Conservation (phyloP, 2,797 vertebrate species). For the Aselliscus stoliczkanus region DNA sequence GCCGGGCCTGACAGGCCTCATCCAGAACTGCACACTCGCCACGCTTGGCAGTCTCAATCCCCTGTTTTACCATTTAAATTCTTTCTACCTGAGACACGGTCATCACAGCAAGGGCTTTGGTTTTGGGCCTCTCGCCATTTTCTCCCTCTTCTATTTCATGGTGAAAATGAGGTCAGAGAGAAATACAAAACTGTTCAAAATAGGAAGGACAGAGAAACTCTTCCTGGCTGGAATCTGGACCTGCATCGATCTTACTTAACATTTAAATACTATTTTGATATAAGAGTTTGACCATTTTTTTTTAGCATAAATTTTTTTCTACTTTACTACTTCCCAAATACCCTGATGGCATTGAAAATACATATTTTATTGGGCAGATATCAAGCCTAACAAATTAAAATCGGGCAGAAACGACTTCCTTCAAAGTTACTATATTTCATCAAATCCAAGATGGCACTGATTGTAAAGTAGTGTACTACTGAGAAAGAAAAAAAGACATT, state of each 20-base stretch:
- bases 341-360: not conserved
- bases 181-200: not conserved
- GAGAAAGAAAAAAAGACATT: not conserved
- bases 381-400: slow-evolving; percentile 1
- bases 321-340: not conserved
- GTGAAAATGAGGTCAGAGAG: not conserved
- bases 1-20: not conserved
- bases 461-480: not conserved
- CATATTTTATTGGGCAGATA: not conserved
- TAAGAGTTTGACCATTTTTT: not conserved
- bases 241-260: not conserved
- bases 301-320: not conserved
- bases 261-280: not conserved
- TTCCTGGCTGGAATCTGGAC: not conserved
- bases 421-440: not conserved
- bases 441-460: not conserved
- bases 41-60: not conserved
- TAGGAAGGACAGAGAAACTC: not conserved
- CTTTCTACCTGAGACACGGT: not conserved
- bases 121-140: not conserved
- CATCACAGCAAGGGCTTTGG: not conserved
- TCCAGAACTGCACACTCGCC: not conserved
- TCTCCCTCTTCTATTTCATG: not conserved
- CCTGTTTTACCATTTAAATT: not conserved
- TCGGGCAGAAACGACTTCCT: not conserved